Evolutionary conservation across 37 sponge, comb jelly and placozoan genomes (phyloP).

Genomic region (Diacarnus erythraeanus): DNA sequence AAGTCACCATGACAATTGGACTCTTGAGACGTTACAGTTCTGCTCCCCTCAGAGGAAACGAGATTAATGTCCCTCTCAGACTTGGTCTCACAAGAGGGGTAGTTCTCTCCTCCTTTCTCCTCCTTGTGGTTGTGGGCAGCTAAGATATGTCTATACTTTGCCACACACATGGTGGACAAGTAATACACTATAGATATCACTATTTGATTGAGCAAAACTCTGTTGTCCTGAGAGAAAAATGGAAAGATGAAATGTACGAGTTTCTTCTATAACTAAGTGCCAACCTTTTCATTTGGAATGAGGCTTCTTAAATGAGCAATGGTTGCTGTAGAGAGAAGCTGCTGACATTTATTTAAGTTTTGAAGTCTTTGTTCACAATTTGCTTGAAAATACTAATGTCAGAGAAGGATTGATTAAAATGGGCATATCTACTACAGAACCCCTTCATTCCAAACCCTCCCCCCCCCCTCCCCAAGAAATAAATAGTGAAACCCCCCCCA

Average conservation of each 20-base stretch:
- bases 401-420: background rate
- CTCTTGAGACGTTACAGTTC: background rate
- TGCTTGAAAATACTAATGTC: conserved; percentile 33
- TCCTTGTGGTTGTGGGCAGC: background rate
- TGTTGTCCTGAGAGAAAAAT: conserved; percentile 25
- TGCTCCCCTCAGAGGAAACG: background rate
- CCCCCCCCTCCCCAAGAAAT: too few species aligned
- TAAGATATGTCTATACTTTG: conserved; percentile 55
- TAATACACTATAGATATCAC: conserved; percentile 45
- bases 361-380: conserved; percentile 26
- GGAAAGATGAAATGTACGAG: background rate
- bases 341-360: conserved; percentile 23
- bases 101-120: background rate
- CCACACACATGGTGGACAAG: conserved; percentile 51
- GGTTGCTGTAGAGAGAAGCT: conserved; percentile 19
- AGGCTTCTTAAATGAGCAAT: conserved; percentile 17
- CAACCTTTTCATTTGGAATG: conserved; percentile 38
- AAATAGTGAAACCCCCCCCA: too few species aligned
- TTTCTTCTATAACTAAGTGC: background rate
- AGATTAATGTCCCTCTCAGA: background rate
- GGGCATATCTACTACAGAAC: background rate
- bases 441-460: too few species aligned
- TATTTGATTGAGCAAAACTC: conserved; percentile 19
- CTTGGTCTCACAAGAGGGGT: too few species aligned
- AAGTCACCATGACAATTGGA: background rate